Base-by-base conservation (phyloP, 1,140 invertebrate species). In the Dicyema japonicum region DNA sequence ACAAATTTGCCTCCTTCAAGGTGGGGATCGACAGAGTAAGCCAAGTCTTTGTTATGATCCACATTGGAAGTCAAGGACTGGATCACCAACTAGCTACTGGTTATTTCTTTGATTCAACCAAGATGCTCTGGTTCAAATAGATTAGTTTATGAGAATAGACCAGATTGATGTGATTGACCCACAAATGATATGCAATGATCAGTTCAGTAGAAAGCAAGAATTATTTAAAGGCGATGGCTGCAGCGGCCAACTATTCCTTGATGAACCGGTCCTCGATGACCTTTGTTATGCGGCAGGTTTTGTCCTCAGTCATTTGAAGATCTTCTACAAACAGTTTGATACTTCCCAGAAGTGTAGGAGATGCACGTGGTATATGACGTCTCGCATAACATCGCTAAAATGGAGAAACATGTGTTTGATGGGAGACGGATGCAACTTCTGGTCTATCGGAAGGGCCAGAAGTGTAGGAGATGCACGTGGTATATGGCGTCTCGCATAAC, bases 231-330 rank as follows among this genome's bases (percentile, higher is more conserved):
- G 65, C 75, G 3, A 97, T 97, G 88, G 71, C 88, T 5, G 78
- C 80, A 12, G 88, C 88, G 7, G 80, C 78, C 0, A 97, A 97
- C 53, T 97, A 94, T 59, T 85, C 88, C 2, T 97, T 85, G 85
- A 88, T 97, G 1, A 97, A 97, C 50, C 59, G 88, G 30, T 80
- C 72, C 44, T 90, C 78, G 14, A 94, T 97, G 85, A 97, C 88
- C 9, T 97, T 94, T 47, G 60, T 94, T 7, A 69, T 66, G 32
- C 55, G 85, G 38, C 82, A 92, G 56, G 66, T 68, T 41, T n/a
- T n/a, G n/a, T n/a, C n/a, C n/a, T n/a, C n/a, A n/a, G n/a, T n/a
- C n/a, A n/a, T n/a, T n/a, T n/a, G n/a, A n/a, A n/a, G n/a, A n/a
- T n/a, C n/a, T n/a, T n/a, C n/a, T n/a, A n/a, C n/a, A n/a, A n/a